Evolutionary conservation across 2,797 vertebrate genomes (phyloP).

Genomic region (Chelon labrosus): DNA sequence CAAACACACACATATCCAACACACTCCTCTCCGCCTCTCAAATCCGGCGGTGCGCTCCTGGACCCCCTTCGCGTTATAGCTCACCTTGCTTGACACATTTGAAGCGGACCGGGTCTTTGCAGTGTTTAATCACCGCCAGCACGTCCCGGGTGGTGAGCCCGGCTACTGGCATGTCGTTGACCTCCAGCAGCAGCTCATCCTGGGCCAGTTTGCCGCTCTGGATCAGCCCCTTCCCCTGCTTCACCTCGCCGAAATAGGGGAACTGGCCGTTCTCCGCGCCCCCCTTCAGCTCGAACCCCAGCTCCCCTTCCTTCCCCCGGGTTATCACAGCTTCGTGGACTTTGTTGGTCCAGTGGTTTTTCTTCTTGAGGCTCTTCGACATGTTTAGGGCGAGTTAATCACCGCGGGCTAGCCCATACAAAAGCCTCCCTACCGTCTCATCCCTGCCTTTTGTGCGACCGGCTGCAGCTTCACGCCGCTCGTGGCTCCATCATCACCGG

Average conservation of each 20-base stretch:
- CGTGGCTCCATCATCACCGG: conserved; percentile 75
- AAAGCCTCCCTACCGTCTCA: conserved; percentile 78
- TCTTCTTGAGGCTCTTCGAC: conserved; percentile 99
- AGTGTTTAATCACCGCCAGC: conserved; percentile 97
- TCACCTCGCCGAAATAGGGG: conserved; percentile 96
- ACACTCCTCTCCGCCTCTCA: conserved; percentile 14
- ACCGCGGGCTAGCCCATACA: conserved; percentile 78
- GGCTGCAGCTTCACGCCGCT: conserved; percentile 72
- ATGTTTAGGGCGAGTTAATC: conserved; percentile 87
- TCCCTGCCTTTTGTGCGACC: conserved; percentile 74
- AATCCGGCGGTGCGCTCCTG: conserved; percentile 26
- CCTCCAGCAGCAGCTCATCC: conserved; percentile 97
- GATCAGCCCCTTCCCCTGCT: conserved; percentile 94
- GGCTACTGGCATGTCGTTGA: conserved; percentile 98
- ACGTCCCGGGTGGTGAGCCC: conserved; percentile 98
- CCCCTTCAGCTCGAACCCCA: conserved; percentile 96
- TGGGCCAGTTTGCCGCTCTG: conserved; percentile 92
- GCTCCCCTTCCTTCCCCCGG: conserved; percentile 93
- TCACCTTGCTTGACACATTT: conserved; percentile 99
- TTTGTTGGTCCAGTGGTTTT: conserved; percentile 99
- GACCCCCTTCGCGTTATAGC: conserved; percentile 10
- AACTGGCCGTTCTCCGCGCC: conserved; percentile 98
- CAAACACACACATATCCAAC: conserved; percentile 9
- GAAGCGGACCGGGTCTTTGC: conserved; percentile 98
- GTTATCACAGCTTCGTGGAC: conserved; percentile 97